Percentiles rank a stretch among this genome's conserved stretches.
These are phyloP conservation scores for Ailuropoda melanoleuca DNA, from an alignment of 2,113 vertebrate genomes.

Conservation along the genomic window DNA sequence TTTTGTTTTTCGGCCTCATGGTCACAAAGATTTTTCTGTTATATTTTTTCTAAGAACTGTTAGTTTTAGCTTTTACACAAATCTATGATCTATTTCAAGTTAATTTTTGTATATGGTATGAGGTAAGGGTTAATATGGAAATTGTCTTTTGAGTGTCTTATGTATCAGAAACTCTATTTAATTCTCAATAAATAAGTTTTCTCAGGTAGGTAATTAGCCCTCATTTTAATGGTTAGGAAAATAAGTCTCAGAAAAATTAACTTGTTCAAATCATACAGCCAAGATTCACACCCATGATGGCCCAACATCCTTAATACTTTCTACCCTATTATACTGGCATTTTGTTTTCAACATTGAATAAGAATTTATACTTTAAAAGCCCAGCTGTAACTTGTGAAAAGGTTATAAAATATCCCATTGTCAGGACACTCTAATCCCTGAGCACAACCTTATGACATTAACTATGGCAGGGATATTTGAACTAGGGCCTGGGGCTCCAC, in stretches of 20 bases:
- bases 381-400: not conserved
- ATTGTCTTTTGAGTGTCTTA: slow-evolving; percentile 12
- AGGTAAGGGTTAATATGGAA: not conserved
- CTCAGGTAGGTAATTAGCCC: not conserved
- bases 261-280: not conserved
- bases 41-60: not conserved
- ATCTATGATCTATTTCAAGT: not conserved
- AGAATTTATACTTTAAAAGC: not conserved
- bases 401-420: not conserved
- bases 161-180: not conserved
- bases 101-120: not conserved
- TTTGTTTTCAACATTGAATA: not conserved
- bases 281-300: not conserved
- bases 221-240: slow-evolving; percentile 3
- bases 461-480: not conserved
- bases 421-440: not conserved
- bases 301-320: not conserved
- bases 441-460: not conserved
- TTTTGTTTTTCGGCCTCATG: not conserved
- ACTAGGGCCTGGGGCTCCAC: not conserved
- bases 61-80: slow-evolving; percentile 28
- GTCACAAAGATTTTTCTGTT: not conserved
- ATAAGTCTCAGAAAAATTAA: slow-evolving; percentile 6
- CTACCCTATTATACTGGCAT: not conserved
- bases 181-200: not conserved